A percentile compares a stretch with the other conserved stretches of the same genome.
These are phyloP conservation scores for Centruroides vittatus DNA, from an alignment of 1,140 invertebrate genomes.

Conservation along the genomic window DNA sequence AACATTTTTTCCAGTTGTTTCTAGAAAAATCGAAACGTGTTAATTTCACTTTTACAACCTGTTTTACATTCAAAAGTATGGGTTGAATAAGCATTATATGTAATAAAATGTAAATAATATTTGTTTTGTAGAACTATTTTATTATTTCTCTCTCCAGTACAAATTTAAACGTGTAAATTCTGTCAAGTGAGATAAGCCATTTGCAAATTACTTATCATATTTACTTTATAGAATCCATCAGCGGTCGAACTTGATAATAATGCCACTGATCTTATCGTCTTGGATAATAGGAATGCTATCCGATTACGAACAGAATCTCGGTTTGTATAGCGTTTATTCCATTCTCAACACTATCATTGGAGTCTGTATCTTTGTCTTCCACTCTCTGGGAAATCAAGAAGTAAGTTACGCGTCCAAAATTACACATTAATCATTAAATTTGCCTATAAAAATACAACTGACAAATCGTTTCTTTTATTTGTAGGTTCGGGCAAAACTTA, in stretches of 20 bases:
- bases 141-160: no score
- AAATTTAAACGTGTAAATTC: no score
- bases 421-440: neutral
- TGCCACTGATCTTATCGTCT: constrained; percentile 23
- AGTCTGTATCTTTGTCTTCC: constrained; percentile 22
- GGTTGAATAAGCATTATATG: no score
- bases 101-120: no score
- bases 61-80: no score
- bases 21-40: no score
- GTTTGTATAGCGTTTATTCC: constrained; percentile 23
- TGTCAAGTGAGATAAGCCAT: no score
- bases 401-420: constrained; percentile 7
- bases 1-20: no score
- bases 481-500: neutral
- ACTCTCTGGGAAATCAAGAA: constrained; percentile 23
- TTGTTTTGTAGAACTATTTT: no score
- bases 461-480: neutral
- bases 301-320: constrained; percentile 24
- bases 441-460: neutral
- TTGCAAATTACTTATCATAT: neutral
- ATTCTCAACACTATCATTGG: constrained; percentile 24
- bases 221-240: constrained; percentile 22
- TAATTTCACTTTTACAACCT: no score
- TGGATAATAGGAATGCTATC: constrained; percentile 23
- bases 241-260: constrained; percentile 23